A percentile compares a stretch with the other conserved stretches of the same genome.
These are phyloP conservation scores for Acestrorhynchus altus DNA, from an alignment of 2,797 vertebrate genomes.

Conservation along the genomic window DNA sequence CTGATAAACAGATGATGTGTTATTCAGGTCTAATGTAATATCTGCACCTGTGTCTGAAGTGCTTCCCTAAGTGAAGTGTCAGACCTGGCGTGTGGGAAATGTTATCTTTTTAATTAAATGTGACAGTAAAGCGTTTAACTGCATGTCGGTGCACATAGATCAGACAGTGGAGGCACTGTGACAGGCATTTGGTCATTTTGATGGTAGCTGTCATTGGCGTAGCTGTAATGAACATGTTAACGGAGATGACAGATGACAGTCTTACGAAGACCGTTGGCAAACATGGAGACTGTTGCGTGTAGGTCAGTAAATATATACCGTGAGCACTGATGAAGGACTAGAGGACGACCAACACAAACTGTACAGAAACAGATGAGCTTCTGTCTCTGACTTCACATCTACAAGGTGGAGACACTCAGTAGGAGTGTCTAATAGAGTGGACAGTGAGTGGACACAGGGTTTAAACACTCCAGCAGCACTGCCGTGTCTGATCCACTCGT, in stretches of 20 bases:
- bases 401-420: no score
- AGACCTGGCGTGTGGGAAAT: background rate
- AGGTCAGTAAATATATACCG: no score
- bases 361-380: no score
- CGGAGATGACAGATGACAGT: background rate
- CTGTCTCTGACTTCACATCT: no score
- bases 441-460: no score
- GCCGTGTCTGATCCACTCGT: no score
- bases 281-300: no score
- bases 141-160: background rate
- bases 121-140: slow-evolving; percentile 4
- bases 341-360: no score
- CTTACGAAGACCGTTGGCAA: background rate
- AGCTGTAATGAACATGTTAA: slow-evolving; percentile 18
- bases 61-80: background rate
- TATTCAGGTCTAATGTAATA: background rate
- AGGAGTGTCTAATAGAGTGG: no score
- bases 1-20: background rate
- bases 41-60: background rate
- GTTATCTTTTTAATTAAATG: slow-evolving; percentile 20
- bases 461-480: no score
- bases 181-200: slow-evolving; percentile 21
- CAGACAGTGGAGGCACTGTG: background rate
- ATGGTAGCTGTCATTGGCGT: slow-evolving; percentile 1
- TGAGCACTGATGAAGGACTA: no score